These are phyloP conservation scores for Cactoblastis cactorum DNA, from an alignment of 2,888 invertebrate genomes.

Conservation along the genomic window DNA sequence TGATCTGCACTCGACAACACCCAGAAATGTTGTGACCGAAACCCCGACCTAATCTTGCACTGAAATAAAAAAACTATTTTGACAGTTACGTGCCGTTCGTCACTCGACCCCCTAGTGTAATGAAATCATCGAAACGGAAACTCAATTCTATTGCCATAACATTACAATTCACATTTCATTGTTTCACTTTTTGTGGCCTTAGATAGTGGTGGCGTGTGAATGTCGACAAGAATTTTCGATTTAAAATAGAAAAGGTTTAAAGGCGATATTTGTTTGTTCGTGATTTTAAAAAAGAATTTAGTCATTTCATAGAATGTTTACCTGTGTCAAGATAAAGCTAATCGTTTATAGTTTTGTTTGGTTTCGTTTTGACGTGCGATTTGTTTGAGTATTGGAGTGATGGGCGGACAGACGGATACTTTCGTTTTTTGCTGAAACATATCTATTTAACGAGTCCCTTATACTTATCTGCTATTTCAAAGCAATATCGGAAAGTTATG, in stretches of 20 bases:
- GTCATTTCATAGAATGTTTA: conserved; percentile 59
- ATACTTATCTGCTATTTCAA: conserved; percentile 33
- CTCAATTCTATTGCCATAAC: background rate
- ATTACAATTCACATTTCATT: background rate
- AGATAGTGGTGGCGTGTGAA: conserved; percentile 17
- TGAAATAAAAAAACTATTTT: conserved; percentile 51
- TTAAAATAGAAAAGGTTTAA: conserved; percentile 16
- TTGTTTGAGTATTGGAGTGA: conserved; percentile 30
- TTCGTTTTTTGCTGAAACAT: conserved; percentile 23
- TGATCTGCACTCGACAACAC: conserved; percentile 40
- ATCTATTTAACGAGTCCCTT: conserved; percentile 7
- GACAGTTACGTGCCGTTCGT: conserved; percentile 59
- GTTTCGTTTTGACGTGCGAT: conserved; percentile 43
- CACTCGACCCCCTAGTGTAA: conserved; percentile 56
- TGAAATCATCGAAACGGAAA: conserved; percentile 19
- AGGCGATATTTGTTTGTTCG: conserved; percentile 12
- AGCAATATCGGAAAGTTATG: conserved; percentile 10
- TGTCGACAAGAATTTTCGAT: conserved; percentile 17
- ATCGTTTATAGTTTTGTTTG: conserved; percentile 71
- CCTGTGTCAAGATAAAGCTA: conserved; percentile 62
- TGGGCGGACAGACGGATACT: conserved; percentile 36
- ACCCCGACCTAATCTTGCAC: conserved; percentile 58
- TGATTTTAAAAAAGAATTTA: conserved; percentile 40
- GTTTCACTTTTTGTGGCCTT: conserved; percentile 2
- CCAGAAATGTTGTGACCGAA: conserved; percentile 45